Conservation (phyloP, 1,140 invertebrate species). For the Brachionus koreanus region DNA sequence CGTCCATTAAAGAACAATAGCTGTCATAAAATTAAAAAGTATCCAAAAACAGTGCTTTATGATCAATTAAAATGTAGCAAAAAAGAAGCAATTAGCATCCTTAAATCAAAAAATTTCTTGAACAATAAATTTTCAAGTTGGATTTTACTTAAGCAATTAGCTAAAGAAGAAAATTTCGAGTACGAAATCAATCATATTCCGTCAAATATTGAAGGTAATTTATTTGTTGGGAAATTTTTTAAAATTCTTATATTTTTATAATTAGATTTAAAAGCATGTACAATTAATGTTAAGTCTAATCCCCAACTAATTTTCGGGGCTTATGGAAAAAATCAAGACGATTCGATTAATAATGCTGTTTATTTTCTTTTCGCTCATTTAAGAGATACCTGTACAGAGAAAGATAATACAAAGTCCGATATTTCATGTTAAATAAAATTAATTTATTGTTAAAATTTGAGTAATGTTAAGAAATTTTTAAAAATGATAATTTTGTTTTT, state of each 20-base stretch:
- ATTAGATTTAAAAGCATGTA: neutral
- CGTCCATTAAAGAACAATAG: neutral
- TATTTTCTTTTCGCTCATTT: neutral
- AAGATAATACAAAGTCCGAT: neutral
- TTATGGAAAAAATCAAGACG: neutral
- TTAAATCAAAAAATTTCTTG: neutral
- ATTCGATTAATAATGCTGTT: neutral
- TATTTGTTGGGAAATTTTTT: neutral
- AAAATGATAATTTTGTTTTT: neutral
- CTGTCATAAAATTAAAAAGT: neutral
- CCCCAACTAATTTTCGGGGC: neutral
- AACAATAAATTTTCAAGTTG: neutral
- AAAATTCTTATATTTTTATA: neutral
- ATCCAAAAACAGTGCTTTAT: neutral
- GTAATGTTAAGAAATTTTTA: neutral
- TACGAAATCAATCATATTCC: neutral
- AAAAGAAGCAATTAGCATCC: neutral
- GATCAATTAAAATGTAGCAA: constrained; percentile 3
- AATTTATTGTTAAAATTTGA: neutral
- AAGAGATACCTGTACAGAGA: neutral
- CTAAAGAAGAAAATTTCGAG: neutral
- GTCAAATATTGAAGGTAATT: neutral
- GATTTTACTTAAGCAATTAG: neutral
- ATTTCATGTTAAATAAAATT: neutral
- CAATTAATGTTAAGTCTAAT: neutral